Evolutionary conservation across 1,140 invertebrate species (phyloP), one percentile per base, ranked within the genome.

Genomic region (Bicyclus anynana): DNA sequence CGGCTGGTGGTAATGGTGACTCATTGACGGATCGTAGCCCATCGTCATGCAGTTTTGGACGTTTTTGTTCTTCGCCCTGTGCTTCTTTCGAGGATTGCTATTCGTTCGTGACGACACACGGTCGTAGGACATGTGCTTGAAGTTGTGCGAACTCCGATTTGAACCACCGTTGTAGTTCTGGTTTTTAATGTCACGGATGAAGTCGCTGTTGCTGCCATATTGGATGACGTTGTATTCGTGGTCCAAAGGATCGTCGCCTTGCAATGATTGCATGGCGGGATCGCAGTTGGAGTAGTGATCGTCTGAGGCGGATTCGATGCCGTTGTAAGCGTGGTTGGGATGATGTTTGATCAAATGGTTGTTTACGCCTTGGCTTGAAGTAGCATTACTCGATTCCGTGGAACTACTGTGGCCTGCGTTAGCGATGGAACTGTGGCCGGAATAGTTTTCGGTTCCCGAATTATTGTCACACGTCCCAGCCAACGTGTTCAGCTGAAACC

Each of bases 211-310:
- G 56, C 84, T 89, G 26, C 82, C 87, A 54, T 90, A 90, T 63
- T 89, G 87, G 27, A 90, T 90, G 10, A 89, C 87, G 53, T 90
- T 90, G 50, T 90, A 90, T 58, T 90, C 89, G 63, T 90, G 89
- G 59, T 89, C 89, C 18, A 90, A 71, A 0, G 86, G 74, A 62
- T 90, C 87, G 40, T 86, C 84, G 1, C 83, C 89, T 68, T 90
- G 87, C 21, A 90, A 60, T 9, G 85, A 88, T 47, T 90, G 89
- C 38, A 90, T 85, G 0, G 84, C 81, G 10, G 87, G 89, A 59
- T 90, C 89, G 53, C 89, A 90, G 53, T 90, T 90, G 0, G 89
- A 90, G 50, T 90, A 90, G 53, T 90, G 89, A 50, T 90, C 89
- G 47, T 90, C 89, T 0, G 89, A 90, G 0, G 81, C 84, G 0